These are phyloP conservation scores for Netelia virgata DNA, from an alignment of 2,888 invertebrate genomes.

Conservation along the genomic window DNA sequence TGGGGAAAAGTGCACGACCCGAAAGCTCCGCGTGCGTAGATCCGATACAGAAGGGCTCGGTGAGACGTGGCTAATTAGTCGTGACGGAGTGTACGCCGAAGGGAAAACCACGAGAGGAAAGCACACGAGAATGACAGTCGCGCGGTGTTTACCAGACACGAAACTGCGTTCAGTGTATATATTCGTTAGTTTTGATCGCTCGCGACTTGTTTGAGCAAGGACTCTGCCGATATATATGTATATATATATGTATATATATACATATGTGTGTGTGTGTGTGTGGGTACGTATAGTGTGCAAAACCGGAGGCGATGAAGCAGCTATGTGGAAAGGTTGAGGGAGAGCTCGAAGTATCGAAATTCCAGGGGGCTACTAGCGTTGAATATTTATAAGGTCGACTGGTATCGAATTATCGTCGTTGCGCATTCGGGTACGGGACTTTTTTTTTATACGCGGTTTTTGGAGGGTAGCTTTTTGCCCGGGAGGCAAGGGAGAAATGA, in stretches of 20 bases:
- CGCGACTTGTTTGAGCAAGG: conserved; percentile 4
- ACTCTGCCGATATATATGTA: background rate
- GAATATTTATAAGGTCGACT: conserved; percentile 59
- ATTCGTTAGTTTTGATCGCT: conserved; percentile 30
- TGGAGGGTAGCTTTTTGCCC: too few relatives aligned
- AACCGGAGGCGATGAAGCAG: conserved; percentile 9
- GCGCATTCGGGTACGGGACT: background rate
- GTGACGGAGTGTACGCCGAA: conserved; percentile 39
- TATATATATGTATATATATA: background rate
- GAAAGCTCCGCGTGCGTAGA: background rate
- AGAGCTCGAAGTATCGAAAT: conserved; percentile 24
- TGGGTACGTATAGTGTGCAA: background rate
- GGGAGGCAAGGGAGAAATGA: too few relatives aligned
- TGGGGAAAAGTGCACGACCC: background rate
- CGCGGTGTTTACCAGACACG: conserved; percentile 13
- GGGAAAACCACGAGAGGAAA: conserved; percentile 7
- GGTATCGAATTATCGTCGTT: conserved; percentile 62
- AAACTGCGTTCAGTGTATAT: conserved; percentile 2
- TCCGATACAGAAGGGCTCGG: background rate
- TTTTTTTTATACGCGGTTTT: too few relatives aligned
- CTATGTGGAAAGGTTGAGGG: too few relatives aligned
- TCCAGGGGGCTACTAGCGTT: conserved; percentile 23
- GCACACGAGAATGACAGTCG: conserved; percentile 14
- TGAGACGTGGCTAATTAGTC: conserved; percentile 45
- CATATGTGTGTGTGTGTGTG: background rate